These are phyloP conservation scores for Sialia sialis DNA, from an alignment of 2,113 vertebrate genomes.

Conservation along the genomic window DNA sequence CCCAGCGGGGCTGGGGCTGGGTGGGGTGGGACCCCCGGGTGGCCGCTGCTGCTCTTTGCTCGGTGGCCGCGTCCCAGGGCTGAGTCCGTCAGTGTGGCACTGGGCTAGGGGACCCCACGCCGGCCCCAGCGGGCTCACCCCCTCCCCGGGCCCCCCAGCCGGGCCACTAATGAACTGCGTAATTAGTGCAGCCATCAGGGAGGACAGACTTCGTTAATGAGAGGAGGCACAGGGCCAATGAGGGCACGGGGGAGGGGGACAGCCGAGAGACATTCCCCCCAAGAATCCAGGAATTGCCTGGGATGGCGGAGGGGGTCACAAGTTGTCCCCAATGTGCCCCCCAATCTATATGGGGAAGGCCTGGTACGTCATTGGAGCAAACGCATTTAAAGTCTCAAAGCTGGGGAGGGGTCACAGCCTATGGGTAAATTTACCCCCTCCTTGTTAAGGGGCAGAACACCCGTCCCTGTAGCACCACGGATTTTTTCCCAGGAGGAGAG, in stretches of 20 bases:
- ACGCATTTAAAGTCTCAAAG: background rate
- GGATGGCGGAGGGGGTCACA: accelerated
- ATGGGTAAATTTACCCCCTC: background rate
- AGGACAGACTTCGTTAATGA: conserved; percentile 23
- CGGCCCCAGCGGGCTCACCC: background rate
- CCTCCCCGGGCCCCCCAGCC: background rate
- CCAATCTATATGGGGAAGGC: accelerated
- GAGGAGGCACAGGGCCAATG: background rate
- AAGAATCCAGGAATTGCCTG: background rate
- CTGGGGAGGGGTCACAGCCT: background rate
- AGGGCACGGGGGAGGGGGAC: background rate
- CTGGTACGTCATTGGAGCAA: background rate
- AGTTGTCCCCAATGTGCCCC: too few species aligned
- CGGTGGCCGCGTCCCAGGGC: accelerated
- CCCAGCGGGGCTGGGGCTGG: accelerated
- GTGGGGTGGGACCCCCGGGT: background rate
- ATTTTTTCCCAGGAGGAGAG: background rate
- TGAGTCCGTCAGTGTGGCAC: background rate
- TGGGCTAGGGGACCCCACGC: background rate
- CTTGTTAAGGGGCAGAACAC: background rate
- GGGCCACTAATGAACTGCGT: conserved; percentile 23
- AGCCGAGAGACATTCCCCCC: background rate
- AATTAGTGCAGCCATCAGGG: conserved; percentile 6
- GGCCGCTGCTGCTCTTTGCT: accelerated
- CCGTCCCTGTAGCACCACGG: accelerated